Evolutionary conservation across 2,888 invertebrate species (phyloP), one percentile per base, ranked within the genome.

Genomic region (Ophioninae sp.): DNA sequence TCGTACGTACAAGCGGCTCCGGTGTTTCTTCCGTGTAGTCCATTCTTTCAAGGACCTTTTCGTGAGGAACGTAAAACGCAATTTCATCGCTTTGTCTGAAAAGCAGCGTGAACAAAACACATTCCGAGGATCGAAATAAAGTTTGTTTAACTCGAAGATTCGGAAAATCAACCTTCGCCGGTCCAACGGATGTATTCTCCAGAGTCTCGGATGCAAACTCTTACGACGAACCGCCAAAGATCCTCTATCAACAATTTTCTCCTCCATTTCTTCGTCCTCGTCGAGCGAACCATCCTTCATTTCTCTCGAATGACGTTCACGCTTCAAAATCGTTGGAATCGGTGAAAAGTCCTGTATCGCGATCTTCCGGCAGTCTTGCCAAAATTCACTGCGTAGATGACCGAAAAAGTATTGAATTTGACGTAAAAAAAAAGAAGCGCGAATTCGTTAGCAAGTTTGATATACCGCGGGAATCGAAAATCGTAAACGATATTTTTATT

Each of bases 31-130:
- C 93, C 44, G 94, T 94, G 87, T 93, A 94, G 90, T 95, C 95
- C 79, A 95, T 95, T 90, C 95, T 95, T 86, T 95, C 95, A 83
- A 95, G 89, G 37, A 95, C 90, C 87, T 95, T 95, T 87, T 94
- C 95, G 87, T 95, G 95, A 0, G 95, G 95, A 79, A 95, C 91
- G 88, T 95, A 95, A 87, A 95, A 95, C 7, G 95, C 94, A 68
- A 95, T 92, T 69, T 89, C 90, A 81, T 91, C 87, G 64, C 84
- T 81, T 22, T 83, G 85, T 30, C 91, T 92, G 30, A 8, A 8
- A 10, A 10, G 5, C 22, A 51, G 1, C 13, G 17, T 9, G 3
- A 51, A 9, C n/a, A 30, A 39, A 37, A 37, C 13, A 22, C n/a
- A 44, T 67, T 51, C 51, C 13, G 6, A 69, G 30, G 9, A n/a